phyloP scores from a whole-genome alignment of 2,797 vertebrate species.

The Manis crassicaudata region DNA sequence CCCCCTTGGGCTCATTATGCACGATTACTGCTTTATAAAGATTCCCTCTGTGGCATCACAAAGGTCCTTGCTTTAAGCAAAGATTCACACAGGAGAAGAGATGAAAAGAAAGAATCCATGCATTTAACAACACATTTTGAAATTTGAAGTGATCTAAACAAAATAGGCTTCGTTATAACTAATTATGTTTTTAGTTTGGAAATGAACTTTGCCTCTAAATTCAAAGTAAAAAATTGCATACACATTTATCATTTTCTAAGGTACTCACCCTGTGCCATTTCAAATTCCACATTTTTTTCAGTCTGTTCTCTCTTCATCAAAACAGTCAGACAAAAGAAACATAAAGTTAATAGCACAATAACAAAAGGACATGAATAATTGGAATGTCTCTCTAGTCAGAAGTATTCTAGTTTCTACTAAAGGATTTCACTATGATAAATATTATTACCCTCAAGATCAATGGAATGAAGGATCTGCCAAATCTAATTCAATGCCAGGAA shows the following conservation, averaged over 20 bases:
- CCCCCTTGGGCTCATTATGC: slow-evolving; percentile 39
- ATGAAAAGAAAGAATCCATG: slow-evolving; percentile 48
- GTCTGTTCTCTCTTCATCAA: slow-evolving; percentile 50
- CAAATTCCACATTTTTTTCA: slow-evolving; percentile 63
- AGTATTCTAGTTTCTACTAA: slow-evolving; percentile 74
- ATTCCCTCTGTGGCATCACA: slow-evolving; percentile 17
- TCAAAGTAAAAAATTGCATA: slow-evolving; percentile 63
- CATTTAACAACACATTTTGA: slow-evolving; percentile 43
- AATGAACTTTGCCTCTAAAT: slow-evolving; percentile 68
- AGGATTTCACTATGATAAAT: slow-evolving; percentile 78
- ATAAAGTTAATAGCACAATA: slow-evolving; percentile 65
- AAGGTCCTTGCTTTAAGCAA: slow-evolving; percentile 56
- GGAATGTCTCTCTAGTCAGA: slow-evolving; percentile 38
- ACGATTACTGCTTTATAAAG: slow-evolving; percentile 56
- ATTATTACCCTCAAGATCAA: slow-evolving; percentile 74
- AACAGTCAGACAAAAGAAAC: slow-evolving; percentile 73
- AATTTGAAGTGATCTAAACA: slow-evolving; percentile 72
- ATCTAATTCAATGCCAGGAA: slow-evolving; percentile 78
- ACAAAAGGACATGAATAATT: slow-evolving; percentile 65
- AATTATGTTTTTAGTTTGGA: slow-evolving; percentile 70
- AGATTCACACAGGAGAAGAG: slow-evolving; percentile 24
- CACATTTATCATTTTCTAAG: slow-evolving; percentile 62
- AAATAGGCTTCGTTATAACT: slow-evolving; percentile 66
- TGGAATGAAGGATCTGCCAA: slow-evolving; percentile 82
- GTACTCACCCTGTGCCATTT: slow-evolving; percentile 47